Conservation (phyloP, 2,797 vertebrate genomes). For the Sebastolobus altivelis region DNA sequence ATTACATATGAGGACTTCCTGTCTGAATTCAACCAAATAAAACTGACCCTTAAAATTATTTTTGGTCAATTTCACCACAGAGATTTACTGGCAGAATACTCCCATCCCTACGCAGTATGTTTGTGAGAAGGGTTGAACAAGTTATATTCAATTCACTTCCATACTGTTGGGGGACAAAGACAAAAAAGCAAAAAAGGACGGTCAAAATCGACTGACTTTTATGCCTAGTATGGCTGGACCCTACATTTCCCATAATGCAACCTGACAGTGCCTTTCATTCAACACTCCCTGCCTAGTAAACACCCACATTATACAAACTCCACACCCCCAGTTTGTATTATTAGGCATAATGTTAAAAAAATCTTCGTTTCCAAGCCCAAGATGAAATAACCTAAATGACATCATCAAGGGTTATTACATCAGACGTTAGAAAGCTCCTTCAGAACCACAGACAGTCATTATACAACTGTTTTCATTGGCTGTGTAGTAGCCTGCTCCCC, state of each 20-base stretch:
- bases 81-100: conserved; percentile 7
- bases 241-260: conserved; percentile 1
- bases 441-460: background rate
- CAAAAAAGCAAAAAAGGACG: background rate
- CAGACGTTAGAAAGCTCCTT: background rate
- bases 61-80: conserved; percentile 2
- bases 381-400: background rate
- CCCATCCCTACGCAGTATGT: background rate
- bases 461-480: background rate
- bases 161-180: background rate
- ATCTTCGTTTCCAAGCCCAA: background rate
- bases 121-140: background rate
- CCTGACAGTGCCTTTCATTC: background rate
- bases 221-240: background rate
- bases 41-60: conserved; percentile 15
- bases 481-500: background rate
- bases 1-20: conserved; percentile 24
- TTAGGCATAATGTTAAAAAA: background rate
- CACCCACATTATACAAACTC: background rate
- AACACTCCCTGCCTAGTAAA: background rate
- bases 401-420: background rate
- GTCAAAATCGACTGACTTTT: background rate
- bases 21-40: conserved; percentile 39
- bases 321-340: background rate
- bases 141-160: background rate